Evolutionary conservation across 2,113 vertebrate genomes (phyloP).

Genomic region (Thryonomys swinderianus): DNA sequence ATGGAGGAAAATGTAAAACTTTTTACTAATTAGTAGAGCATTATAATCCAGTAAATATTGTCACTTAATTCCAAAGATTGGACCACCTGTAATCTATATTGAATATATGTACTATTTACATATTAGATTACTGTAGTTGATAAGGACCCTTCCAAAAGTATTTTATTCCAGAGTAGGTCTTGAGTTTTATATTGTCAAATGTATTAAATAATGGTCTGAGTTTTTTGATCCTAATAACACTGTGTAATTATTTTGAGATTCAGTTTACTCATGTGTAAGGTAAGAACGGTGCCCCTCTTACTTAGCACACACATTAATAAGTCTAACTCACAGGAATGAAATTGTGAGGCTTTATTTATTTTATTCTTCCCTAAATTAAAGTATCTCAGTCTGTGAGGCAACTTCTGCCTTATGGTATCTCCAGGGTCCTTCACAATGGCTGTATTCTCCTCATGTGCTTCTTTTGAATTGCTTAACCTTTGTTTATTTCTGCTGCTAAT

Average conservation of each 20-base stretch:
- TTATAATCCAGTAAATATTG: not conserved
- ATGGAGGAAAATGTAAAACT: too few relatives aligned
- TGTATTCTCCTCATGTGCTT: not conserved
- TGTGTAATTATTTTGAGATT: not conserved
- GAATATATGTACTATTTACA: not conserved
- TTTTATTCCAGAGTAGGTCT: not conserved
- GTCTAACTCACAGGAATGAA: not conserved
- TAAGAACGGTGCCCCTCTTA: not conserved
- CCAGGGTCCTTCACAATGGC: not conserved
- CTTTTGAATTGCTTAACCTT: not conserved
- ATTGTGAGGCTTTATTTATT: not conserved
- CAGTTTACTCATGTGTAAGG: not conserved
- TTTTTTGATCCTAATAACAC: not conserved
- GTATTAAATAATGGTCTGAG: not conserved
- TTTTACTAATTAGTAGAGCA: not conserved
- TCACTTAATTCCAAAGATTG: not conserved
- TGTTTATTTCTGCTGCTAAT: not conserved
- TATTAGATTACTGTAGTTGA: not conserved
- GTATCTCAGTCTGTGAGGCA: not conserved
- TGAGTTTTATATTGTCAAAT: not conserved
- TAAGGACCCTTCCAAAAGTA: accelerated
- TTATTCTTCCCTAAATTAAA: not conserved
- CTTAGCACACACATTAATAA: not conserved
- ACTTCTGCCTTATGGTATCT: not conserved
- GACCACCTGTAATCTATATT: not conserved